A percentile compares a stretch with the other conserved stretches of the same genome.
phyloP scores from a whole-genome alignment of 2,888 invertebrate species.

The Gandaritis pyraliata region DNA sequence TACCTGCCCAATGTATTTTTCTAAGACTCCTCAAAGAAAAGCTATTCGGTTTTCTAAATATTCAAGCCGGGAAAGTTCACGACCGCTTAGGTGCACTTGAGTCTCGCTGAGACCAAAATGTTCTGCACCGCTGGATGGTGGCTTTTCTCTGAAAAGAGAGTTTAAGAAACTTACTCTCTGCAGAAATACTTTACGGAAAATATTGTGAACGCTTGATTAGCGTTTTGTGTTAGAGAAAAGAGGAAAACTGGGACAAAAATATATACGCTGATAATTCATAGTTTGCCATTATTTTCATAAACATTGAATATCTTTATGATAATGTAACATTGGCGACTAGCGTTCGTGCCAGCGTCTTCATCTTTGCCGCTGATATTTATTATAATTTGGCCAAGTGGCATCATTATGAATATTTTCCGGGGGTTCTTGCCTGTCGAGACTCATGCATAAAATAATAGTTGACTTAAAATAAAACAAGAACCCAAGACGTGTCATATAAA shows the following conservation, averaged over 20 bases:
- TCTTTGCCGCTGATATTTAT: constrained; percentile 23
- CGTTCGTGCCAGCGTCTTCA: constrained; percentile 35
- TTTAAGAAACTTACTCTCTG: constrained; percentile 41
- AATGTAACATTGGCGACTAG: constrained; percentile 45
- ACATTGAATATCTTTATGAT: constrained; percentile 50
- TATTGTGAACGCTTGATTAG: constrained; percentile 27
- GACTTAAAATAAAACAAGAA: constrained; percentile 4
- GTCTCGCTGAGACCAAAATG: constrained; percentile 56
- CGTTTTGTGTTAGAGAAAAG: constrained; percentile 23
- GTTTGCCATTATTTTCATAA: constrained; percentile 47
- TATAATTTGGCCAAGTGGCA: constrained; percentile 24
- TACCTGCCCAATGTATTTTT: constrained; percentile 40
- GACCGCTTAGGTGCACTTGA: constrained; percentile 63
- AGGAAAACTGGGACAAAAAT: constrained; percentile 30
- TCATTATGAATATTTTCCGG: constrained; percentile 25
- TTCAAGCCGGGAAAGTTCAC: constrained; percentile 53
- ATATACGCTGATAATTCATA: constrained; percentile 28
- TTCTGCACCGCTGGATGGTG: constrained; percentile 57
- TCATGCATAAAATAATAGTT: constrained; percentile 12
- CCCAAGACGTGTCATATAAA: not conserved
- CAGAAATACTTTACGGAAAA: constrained; percentile 31
- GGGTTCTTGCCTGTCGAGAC: constrained; percentile 8
- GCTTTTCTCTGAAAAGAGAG: constrained; percentile 53
- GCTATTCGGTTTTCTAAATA: constrained; percentile 42
- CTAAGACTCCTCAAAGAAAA: constrained; percentile 39